phyloP scores from a whole-genome alignment of 64 coral and sea anemone species.

The Montipora capricornis region DNA sequence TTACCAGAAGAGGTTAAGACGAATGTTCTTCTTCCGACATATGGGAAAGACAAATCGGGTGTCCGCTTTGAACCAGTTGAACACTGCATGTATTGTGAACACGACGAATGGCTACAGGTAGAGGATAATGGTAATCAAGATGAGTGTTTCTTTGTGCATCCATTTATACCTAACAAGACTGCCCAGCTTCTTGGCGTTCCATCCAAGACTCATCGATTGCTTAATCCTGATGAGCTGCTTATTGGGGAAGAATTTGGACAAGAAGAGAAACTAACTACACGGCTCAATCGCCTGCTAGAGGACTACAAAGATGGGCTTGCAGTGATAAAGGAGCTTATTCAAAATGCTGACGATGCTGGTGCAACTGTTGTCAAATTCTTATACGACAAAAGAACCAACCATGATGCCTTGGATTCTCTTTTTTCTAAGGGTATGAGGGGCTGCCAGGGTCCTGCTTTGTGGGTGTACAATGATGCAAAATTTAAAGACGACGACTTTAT shows the following conservation, averaged over 20 bases:
- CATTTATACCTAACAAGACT: constrained; percentile 57
- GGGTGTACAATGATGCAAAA: too few relatives aligned
- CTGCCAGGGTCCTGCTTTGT: too few relatives aligned
- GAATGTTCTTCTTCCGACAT: constrained; percentile 69
- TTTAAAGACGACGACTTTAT: too few relatives aligned
- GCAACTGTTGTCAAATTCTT: constrained; percentile 73
- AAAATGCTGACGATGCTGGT: constrained; percentile 43
- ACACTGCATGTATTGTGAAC: constrained; percentile 86
- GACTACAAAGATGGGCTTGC: constrained; percentile 85
- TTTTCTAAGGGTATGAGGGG: constrained; percentile 68
- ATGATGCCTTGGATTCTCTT: constrained; percentile 54
- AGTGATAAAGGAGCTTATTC: constrained; percentile 70
- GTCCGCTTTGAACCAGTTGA: constrained; percentile 36
- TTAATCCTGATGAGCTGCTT: constrained; percentile 57
- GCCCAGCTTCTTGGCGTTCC: constrained; percentile 77
- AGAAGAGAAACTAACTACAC: constrained; percentile 28
- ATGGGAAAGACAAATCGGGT: constrained; percentile 56
- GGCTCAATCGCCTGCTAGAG: constrained; percentile 72
- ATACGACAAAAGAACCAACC: constrained; percentile 75
- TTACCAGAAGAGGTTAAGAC: not conserved
- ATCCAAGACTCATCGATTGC: constrained; percentile 71
- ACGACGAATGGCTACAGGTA: constrained; percentile 66
- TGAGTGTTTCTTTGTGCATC: constrained; percentile 72
- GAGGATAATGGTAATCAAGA: constrained; percentile 52
- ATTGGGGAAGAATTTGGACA: constrained; percentile 68